Evolutionary conservation across 2,113 vertebrate species (phyloP).

Genomic region (Dryoscopus gambensis): DNA sequence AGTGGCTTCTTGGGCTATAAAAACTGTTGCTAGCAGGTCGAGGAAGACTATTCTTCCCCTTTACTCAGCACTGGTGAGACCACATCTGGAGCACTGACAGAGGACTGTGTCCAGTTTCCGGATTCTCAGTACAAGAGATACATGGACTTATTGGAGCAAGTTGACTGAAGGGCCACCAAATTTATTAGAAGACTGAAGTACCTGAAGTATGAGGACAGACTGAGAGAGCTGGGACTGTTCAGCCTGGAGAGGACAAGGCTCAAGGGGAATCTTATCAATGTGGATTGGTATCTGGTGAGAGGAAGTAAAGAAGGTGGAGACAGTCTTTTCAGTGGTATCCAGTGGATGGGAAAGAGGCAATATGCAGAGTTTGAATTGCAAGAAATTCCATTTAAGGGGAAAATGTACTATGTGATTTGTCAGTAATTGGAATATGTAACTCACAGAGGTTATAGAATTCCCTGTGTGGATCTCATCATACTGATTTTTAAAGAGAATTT

Average conservation of each 20-base stretch:
- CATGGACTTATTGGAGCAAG: background rate
- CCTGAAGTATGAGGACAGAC: background rate
- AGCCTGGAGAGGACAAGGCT: background rate
- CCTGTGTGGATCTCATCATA: background rate
- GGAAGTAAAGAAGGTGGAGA: background rate
- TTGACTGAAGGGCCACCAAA: background rate
- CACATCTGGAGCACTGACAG: background rate
- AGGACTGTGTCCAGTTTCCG: too few relatives aligned
- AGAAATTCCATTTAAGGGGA: background rate
- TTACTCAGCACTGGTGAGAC: background rate
- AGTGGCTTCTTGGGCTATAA: background rate
- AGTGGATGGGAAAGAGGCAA: background rate
- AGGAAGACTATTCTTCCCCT: background rate
- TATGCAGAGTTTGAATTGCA: background rate
- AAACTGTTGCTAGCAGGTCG: background rate
- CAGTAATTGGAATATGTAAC: background rate
- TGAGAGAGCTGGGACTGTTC: background rate
- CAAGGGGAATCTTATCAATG: background rate
- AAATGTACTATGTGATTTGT: background rate
- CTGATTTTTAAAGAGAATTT: background rate
- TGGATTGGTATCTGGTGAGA: background rate
- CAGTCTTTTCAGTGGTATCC: background rate
- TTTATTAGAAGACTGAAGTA: background rate
- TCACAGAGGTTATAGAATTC: background rate
- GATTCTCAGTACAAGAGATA: background rate